Percentiles rank a stretch among this genome's conserved stretches.
These are phyloP conservation scores for Thamnophis sirtalis DNA, from an alignment of 2,113 vertebrate species.

Conservation along the genomic window DNA sequence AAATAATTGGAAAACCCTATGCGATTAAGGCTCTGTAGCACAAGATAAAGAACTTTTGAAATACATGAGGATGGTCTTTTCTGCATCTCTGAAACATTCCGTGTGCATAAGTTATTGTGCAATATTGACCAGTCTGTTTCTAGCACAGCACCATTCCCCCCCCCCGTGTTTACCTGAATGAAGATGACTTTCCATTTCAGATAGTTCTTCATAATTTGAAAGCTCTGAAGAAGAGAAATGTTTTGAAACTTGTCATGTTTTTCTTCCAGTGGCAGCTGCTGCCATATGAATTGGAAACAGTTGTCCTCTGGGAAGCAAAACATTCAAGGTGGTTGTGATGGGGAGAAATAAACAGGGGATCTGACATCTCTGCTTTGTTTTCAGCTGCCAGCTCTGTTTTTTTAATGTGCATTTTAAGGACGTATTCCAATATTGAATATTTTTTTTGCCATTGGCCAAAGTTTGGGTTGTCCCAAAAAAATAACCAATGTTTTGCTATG, in stretches of 20 bases:
- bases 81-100: conserved; percentile 43
- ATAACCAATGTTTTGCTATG: not conserved
- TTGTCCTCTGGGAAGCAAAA: not conserved
- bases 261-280: conserved; percentile 8
- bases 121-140: conserved; percentile 41
- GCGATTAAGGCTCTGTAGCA: conserved; percentile 37
- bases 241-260: conserved; percentile 12
- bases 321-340: not conserved
- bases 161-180: not conserved
- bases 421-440: not conserved
- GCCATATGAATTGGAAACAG: not conserved
- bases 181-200: not conserved
- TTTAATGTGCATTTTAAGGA: not conserved
- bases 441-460: not conserved
- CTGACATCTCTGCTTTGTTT: conserved; percentile 3
- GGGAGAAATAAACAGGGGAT: not conserved
- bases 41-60: conserved; percentile 41
- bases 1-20: conserved; percentile 42
- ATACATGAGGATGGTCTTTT: conserved; percentile 39
- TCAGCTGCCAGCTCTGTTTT: not conserved
- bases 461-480: not conserved
- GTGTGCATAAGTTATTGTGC: conserved; percentile 38
- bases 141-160: conserved; percentile 7
- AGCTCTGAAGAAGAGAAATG: not conserved
- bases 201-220: conserved; percentile 21